Evolutionary conservation across 2,888 invertebrate species (phyloP).

Genomic region (Suillia variegata): DNA sequence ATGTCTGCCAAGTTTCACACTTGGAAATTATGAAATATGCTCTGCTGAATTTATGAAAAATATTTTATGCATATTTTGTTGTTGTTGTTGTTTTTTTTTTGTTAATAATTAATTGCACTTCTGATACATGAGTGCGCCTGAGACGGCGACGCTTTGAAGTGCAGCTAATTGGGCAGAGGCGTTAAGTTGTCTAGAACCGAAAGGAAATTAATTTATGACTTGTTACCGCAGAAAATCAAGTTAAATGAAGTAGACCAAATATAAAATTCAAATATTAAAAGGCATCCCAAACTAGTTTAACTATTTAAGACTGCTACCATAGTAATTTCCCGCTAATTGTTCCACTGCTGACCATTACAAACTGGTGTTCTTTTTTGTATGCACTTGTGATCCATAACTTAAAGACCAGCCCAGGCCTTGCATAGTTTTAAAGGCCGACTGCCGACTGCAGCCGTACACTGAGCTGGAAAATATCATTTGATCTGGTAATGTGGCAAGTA

Average conservation of each 20-base stretch:
- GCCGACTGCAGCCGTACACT: no score
- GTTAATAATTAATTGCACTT: conserved; percentile 32
- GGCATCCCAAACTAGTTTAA: no score
- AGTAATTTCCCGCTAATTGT: conserved; percentile 53
- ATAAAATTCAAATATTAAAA: no score
- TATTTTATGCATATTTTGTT: conserved; percentile 20
- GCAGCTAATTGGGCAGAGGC: conserved; percentile 25
- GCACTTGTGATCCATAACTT: not conserved
- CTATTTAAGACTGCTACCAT: no score
- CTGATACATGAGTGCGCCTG: conserved; percentile 23
- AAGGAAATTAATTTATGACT: not conserved
- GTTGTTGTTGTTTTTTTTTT: no score
- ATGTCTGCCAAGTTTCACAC: not conserved
- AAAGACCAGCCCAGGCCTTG: conserved; percentile 2
- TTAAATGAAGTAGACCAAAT: no score
- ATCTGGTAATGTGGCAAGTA: conserved; percentile 12
- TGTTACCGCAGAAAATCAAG: not conserved
- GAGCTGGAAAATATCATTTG: conserved; percentile 20
- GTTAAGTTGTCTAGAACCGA: conserved; percentile 26
- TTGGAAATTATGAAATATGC: conserved; percentile 12
- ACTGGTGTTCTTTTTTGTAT: not conserved
- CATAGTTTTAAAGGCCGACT: no score
- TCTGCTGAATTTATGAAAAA: conserved; percentile 9
- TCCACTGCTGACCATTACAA: conserved; percentile 31
- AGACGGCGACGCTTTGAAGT: conserved; percentile 40